Conservation (phyloP, 2,797 vertebrate species). For the Menidia menidia region DNA sequence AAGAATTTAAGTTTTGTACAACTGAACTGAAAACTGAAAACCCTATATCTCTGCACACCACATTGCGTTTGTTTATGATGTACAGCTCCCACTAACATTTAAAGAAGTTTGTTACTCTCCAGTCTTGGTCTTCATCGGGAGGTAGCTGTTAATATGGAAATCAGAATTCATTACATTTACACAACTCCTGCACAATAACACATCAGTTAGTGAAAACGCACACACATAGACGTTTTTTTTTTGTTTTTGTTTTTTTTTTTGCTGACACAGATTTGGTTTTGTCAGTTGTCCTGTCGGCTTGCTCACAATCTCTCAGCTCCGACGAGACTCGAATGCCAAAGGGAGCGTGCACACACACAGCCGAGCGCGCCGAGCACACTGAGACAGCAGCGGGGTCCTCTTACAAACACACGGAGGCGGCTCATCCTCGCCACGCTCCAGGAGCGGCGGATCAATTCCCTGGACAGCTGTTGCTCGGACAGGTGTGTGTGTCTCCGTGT, state of each 20-base stretch:
- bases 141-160: too few relatives aligned
- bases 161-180: too few relatives aligned
- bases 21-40: too few relatives aligned
- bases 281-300: slow-evolving; percentile 63
- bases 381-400: slow-evolving; percentile 44
- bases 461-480: slow-evolving; percentile 71
- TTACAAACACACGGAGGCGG: slow-evolving; percentile 61
- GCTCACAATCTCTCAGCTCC: slow-evolving; percentile 56
- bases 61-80: too few relatives aligned
- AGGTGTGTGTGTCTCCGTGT: slow-evolving; percentile 48
- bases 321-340: slow-evolving; percentile 49
- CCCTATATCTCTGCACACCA: too few relatives aligned
- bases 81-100: too few relatives aligned
- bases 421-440: slow-evolving; percentile 60
- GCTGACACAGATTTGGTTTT: slow-evolving; percentile 60
- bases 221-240: not conserved
- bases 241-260: slow-evolving; percentile 5
- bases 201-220: slow-evolving; percentile 1
- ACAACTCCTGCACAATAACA: not conserved
- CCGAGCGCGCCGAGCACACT: slow-evolving; percentile 25
- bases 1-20: too few relatives aligned
- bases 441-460: slow-evolving; percentile 65
- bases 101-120: too few relatives aligned
- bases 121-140: too few relatives aligned
- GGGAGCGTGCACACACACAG: slow-evolving; percentile 13